Evolutionary conservation across 2,113 vertebrate species (phyloP).

Genomic region (Pavo muticus): DNA sequence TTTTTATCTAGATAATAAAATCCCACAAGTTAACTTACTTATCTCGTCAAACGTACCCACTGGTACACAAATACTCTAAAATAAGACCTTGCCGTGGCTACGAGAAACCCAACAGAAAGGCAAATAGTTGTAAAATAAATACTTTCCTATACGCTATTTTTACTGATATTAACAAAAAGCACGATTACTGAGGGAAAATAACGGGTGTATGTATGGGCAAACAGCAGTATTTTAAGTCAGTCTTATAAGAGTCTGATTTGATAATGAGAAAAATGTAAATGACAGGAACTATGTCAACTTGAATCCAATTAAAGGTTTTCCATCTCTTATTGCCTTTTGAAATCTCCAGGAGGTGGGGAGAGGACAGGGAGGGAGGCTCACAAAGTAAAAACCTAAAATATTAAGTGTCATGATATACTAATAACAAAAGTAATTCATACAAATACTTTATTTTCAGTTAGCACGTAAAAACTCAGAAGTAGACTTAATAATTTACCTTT

Average conservation of each 20-base stretch:
- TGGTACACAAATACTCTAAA: slow-evolving; percentile 61
- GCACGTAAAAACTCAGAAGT: slow-evolving; percentile 60
- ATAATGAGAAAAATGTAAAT: neutral
- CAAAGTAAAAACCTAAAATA: neutral
- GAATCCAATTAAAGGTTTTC: slow-evolving; percentile 32
- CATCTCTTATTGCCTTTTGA: slow-evolving; percentile 53
- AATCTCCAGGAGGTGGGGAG: neutral
- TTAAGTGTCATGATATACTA: slow-evolving; percentile 4
- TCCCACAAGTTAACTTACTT: slow-evolving; percentile 53
- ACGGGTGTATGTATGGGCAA: neutral
- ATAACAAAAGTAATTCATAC: slow-evolving; percentile 48
- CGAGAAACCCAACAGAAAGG: slow-evolving; percentile 22
- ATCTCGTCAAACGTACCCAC: slow-evolving; percentile 67
- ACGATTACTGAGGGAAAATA: slow-evolving; percentile 3
- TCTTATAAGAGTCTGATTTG: neutral
- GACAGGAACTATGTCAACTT: neutral
- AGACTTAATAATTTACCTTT: slow-evolving; percentile 67
- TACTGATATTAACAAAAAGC: slow-evolving; percentile 28
- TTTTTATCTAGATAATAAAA: slow-evolving; percentile 57
- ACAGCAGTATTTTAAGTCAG: slow-evolving; percentile 18
- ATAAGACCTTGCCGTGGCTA: slow-evolving; percentile 61
- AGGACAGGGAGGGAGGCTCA: neutral
- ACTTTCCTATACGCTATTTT: slow-evolving; percentile 32
- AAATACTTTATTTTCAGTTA: slow-evolving; percentile 61
- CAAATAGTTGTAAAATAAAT: slow-evolving; percentile 20